Base-by-base conservation (phyloP, 1,140 invertebrate genomes). In the Steinernema feltiae region DNA sequence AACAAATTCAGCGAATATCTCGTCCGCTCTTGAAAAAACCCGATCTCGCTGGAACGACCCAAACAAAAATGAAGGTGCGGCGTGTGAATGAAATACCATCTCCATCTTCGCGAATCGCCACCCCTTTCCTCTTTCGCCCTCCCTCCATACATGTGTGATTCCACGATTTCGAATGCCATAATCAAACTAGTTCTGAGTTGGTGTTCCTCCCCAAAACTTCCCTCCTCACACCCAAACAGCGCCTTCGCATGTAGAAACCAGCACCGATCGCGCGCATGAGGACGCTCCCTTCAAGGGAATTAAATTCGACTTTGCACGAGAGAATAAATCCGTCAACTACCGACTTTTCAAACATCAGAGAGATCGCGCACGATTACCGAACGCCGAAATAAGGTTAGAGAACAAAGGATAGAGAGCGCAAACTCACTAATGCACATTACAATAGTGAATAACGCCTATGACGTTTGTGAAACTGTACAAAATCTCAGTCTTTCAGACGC, bases 171-270 rank as follows among this genome's bases (percentile, higher is more conserved):
- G 24, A 63, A 63, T 63, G 24, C 53, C 53, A 63, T 63, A 63
- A 63, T 63, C 53, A 63, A 63, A 63, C 53, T 63, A 63, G 53
- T 63, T 63, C 53, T 63, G 53, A 3, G 41, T 27, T 63, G 53
- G 24, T 63, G 53, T 12, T 63, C 41, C 41, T 63, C 53, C 24
- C 35, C 15, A 63, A 63, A 63, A 63, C 53, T 63, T 63, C 53
- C 53, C 53, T 17, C 53, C 53, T 63, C 53, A 63, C 53, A 15
- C 24, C 15, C 53, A 63, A 63, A 63, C 53, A 63, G 53, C 53
- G 24, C 2, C 53, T 27, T 27, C 24, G 24, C 12, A 63, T 63
- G 53, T 7, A 27, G 53, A 21, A 63, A 63, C 53, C 53, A 63
- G 53, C 53, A 63, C 53, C 53, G 53, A 27, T 27, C 53, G 53